Base-by-base conservation (phyloP, 2,888 invertebrate genomes). In the Phengaris arion region DNA sequence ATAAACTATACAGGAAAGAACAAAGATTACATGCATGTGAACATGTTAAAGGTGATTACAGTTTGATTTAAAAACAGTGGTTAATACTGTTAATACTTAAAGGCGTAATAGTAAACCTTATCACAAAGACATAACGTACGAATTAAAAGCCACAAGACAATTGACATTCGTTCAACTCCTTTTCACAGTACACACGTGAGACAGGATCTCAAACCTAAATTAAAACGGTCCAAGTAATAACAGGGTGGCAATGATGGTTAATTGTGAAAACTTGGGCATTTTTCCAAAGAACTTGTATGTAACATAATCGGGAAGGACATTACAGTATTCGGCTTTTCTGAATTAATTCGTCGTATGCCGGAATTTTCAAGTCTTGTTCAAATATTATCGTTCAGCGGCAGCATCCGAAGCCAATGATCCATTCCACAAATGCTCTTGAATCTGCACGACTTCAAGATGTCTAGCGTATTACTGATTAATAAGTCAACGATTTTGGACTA, bases 121-220 rank as follows among this genome's bases (percentile, higher is more conserved):
- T 2, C 46, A 69, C 22, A 51, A 22, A 52, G 15, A 70, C 51
- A 52, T 15, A n/a, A 15, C n/a, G 48, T 48, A 22, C 6, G 8
- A 10, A 52, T 22, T 15, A 22, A 12, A 10, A 46, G 13, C 8
- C 48, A 48, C 6, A 48, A 10, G 4, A 35, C 64, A 64, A 64
- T 68, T 68, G 35, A 15, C 77, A 76, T 78, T 79, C 76, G 78
- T 81, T 77, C 77, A 79, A 87, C 88, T 84, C 87, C 87, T 87
- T 1, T 22, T 22, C 22, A 1, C 22, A 22, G 22, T 22, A 89
- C 88, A 86, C 87, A 85, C 85, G 84, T 84, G 83, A 87, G 85
- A 86, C 87, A 86, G 86, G 85, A 82, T 78, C 79, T 78, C 79
- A 77, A 83, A 83, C 85, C 84, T 86, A 86, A 78, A 76, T 79